These are phyloP conservation scores for Pelusios castaneus DNA, from an alignment of 2,113 vertebrate species.

Conservation along the genomic window DNA sequence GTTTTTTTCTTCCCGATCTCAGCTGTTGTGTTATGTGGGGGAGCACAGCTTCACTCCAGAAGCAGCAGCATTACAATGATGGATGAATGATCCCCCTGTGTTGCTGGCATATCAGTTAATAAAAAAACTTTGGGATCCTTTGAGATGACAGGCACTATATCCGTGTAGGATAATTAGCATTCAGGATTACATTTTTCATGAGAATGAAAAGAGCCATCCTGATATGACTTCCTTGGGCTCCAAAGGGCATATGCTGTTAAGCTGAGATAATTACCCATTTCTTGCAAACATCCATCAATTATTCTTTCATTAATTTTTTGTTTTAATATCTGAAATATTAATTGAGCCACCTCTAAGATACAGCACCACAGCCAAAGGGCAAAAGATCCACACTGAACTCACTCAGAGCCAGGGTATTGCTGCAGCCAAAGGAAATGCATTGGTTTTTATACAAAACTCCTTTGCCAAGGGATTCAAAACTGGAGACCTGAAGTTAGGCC, in stretches of 20 bases:
- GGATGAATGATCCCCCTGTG: background rate
- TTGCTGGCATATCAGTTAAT: background rate
- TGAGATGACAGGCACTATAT: background rate
- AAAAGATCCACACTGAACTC: background rate
- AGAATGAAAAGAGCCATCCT: background rate
- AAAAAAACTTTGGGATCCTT: rapidly evolving
- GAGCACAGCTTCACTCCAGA: background rate
- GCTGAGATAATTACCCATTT: background rate
- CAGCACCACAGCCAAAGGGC: background rate
- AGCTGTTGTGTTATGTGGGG: rapidly evolving
- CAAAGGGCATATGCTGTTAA: background rate
- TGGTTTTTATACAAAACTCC: background rate
- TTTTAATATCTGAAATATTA: background rate
- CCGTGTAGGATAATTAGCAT: background rate
- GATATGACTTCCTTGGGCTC: background rate
- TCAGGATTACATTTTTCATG: background rate
- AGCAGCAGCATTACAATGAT: background rate
- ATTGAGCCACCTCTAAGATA: background rate
- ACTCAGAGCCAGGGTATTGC: background rate
- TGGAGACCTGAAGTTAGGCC: background rate
- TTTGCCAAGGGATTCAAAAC: background rate
- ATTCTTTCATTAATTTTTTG: background rate
- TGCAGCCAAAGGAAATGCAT: background rate
- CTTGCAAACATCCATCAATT: background rate
- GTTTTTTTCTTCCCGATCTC: background rate